Percentiles rank a stretch among this genome's conserved stretches.
These are phyloP conservation scores for Ctenopoma kingsleyae DNA, from an alignment of 2,797 vertebrate genomes.

Conservation along the genomic window DNA sequence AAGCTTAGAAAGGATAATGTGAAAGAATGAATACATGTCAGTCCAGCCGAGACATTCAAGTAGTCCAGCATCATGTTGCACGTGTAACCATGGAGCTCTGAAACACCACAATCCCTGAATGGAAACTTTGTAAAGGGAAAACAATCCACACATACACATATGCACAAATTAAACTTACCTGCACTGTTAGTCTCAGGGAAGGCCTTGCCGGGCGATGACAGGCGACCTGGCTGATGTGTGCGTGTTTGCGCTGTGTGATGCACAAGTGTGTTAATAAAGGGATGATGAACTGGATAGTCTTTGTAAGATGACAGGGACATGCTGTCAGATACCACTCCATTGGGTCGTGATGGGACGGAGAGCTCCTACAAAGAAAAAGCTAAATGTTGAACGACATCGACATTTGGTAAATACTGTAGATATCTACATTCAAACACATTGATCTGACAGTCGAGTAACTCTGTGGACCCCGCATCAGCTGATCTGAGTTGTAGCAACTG, in stretches of 20 bases:
- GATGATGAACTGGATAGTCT: constrained; percentile 88
- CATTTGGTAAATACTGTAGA: background rate
- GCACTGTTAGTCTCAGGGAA: constrained; percentile 94
- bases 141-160: constrained; percentile 27
- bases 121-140: constrained; percentile 44
- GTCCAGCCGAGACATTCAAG: constrained; percentile 56
- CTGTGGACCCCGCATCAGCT: constrained; percentile 21
- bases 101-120: constrained; percentile 55
- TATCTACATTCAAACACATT: background rate
- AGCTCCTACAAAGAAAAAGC: constrained; percentile 53
- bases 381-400: constrained; percentile 13
- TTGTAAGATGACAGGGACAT: constrained; percentile 86
- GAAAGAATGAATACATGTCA: constrained; percentile 48
- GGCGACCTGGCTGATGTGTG: constrained; percentile 41
- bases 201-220: constrained; percentile 83
- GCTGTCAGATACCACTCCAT: constrained; percentile 73
- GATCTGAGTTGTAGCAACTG: constrained; percentile 41
- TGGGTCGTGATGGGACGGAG: constrained; percentile 17
- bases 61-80: constrained; percentile 72
- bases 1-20: constrained; percentile 25
- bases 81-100: constrained; percentile 78
- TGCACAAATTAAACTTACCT: constrained; percentile 80
- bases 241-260: constrained; percentile 46
- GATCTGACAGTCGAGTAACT: background rate
- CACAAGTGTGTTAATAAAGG: constrained; percentile 86